Evolutionary conservation across 2,888 invertebrate species (phyloP), one percentile per base, ranked within the genome.

Genomic region (Caenorhabditis auriculariae): DNA sequence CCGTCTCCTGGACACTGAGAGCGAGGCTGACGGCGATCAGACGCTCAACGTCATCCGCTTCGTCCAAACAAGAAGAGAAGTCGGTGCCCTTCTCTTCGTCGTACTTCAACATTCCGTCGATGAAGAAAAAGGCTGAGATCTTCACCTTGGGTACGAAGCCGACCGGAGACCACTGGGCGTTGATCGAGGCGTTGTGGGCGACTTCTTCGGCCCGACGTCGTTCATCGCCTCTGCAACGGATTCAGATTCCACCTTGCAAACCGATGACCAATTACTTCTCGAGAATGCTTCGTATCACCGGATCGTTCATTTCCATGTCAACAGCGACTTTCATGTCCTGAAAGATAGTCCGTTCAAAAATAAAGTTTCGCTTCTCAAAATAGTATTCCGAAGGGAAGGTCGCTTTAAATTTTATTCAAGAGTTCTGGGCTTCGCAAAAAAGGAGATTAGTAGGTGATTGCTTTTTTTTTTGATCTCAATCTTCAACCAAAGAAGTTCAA

Each of bases 241-340:
- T 41, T 17, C 7, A 9, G 17, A 15, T 41, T 41, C 42, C 19
- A n/a, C n/a, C 42, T 15, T 19, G n/a, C n/a, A n/a, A n/a, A n/a
- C n/a, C n/a, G n/a, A n/a, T n/a, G n/a, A n/a, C n/a, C n/a, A n/a
- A n/a, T n/a, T 5, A 69, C 62, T 50, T 58, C n/a, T 70, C 56
- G 56, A 78, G 54, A 32, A 78, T 78, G 17, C 64, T 55, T 35
- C 69, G 66, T 28, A 78, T 70, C 2, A 78, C 66, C 0, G 74
- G 74, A 57, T 78, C 78, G 45, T 21, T 41, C n/a, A 41, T 41
- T 41, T 41, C 41, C 41, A 19, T 15, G 12, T 15, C 41, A 17
- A 17, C 41, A 9, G 15, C 19, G 7, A n/a, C 17, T n/a, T 41
- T 15, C n/a, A 17, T 7, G 7, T 41, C 17, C 9, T 17, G 19